A percentile compares a stretch with the other conserved stretches of the same genome.
Conservation (phyloP, 2,113 vertebrate species). For the Apodemus speciosus region DNA sequence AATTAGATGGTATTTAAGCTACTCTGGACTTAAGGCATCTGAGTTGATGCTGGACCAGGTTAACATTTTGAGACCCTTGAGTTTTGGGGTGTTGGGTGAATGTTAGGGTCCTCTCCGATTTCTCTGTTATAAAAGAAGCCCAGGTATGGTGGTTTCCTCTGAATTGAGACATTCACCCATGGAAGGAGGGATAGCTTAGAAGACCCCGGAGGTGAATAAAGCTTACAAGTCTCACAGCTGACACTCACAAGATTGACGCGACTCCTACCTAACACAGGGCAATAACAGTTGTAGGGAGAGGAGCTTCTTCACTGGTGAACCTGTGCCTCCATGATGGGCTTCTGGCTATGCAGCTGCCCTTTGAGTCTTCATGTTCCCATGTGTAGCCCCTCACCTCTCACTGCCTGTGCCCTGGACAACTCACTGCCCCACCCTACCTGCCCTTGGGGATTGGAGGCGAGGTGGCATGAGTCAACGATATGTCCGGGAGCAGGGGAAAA, state of each 20-base stretch:
- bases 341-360: too few species aligned
- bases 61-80: not conserved
- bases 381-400: not conserved
- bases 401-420: too few species aligned
- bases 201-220: not conserved
- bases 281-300: not conserved
- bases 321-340: not conserved
- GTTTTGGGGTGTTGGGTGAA: not conserved
- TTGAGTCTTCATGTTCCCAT: not conserved
- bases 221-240: not conserved
- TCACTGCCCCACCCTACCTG: too few species aligned
- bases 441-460: too few species aligned
- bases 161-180: not conserved
- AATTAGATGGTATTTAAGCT: not conserved
- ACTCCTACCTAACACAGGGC: too few species aligned
- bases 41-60: not conserved
- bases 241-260: not conserved
- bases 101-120: not conserved
- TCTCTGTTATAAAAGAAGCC: not conserved
- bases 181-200: not conserved
- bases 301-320: not conserved
- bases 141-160: not conserved
- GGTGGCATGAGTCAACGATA: too few species aligned
- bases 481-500: too few species aligned
- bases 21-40: not conserved